Base-by-base conservation (phyloP, 1,140 invertebrate species). In the Megalonaias nervosa region DNA sequence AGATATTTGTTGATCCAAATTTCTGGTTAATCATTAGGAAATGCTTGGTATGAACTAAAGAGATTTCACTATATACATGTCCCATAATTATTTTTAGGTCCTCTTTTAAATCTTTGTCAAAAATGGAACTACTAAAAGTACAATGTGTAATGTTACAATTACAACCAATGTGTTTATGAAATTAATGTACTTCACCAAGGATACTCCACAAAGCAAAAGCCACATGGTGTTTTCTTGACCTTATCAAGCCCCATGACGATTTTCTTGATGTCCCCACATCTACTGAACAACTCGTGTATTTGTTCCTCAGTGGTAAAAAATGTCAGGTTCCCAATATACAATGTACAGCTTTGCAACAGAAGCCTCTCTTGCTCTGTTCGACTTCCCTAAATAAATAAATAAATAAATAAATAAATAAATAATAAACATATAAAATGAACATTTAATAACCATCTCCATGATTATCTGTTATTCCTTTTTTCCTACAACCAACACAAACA, bases 251-350 rank as follows among this genome's bases (percentile, higher is more conserved):
- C 99, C 98, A 99, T 99, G 17, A 99, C 94, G 48, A 99, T 96
- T 85, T 97, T 92, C 85, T 97, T 95, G 38, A 99, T 95, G 91
- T 99, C 98, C 13, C 99, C 99, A 91, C 97, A 98, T 91, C 96
- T 95, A 31, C 95, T 95, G 91, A 99, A 99, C 61, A 99, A 92
- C 91, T 99, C 98, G 88, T 98, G 97, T 73, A 99, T 98, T 93
- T 99, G 99, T 92, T 99, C 98, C 91, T 99, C 99, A 9, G 97
- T 98, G 0, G 99, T 99, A 89, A 95, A 99, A 92, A 99, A 99
- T 55, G 98, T 99, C 38, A 99, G 91, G 92, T 99, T 99, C 58
- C 99, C 99, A 56, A 99, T 94, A 89, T 99, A 99, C 0, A 99
- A 91, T 1, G 98, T 99, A 4, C 93, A 92, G 1, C 96, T 95